Evolutionary conservation across 2,888 invertebrate species (phyloP), one percentile per base, ranked within the genome.

Genomic region (Scrobipalpa costella): DNA sequence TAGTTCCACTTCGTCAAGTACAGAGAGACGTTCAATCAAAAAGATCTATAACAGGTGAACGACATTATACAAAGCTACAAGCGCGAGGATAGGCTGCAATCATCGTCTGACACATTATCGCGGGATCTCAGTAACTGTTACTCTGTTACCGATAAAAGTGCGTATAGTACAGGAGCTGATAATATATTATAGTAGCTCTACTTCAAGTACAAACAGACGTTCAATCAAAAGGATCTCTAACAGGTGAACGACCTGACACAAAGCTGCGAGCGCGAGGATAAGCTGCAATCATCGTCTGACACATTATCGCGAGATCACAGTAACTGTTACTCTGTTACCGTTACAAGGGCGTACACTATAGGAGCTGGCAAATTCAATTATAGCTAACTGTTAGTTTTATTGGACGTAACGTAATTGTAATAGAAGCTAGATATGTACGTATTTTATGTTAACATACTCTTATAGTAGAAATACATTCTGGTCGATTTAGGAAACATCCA

Each of bases 11-110:
- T 27, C 27, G 27, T 27, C 27, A 27, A 61, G 66, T 33, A 19
- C 9, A 36, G 62, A 62, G 9, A 76, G 79, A 78, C 76, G 36
- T 8, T 7, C 55, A 57, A 57, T 34, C 55, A 57, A 34, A 52
- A 52, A 21, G 50, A 52, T 21, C 50, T 52, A 0, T 1, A n/a
- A 0, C 44, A 44, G 73, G 80, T 71, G 69, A 66, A 63, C 55
- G 50, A 52, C 50, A 21, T 27, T 11, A 21, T 11, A 27, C 13
- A 52, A 52, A 52, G 44, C 44, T n/a, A 15, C 15, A 13, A 50
- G 8, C 27, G 27, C 9, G 27, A 27, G 50, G 50, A 52, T 49
- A 49, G 9, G 9, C 50, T 21, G 50, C 50, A 52, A 52, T 52
- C 50, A 52, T 52, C 50, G 50, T 21, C 50, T 44, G n/a, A 21